A percentile compares a stretch with the other conserved stretches of the same genome.
Evolutionary conservation across 2,888 invertebrate genomes (phyloP).

Genomic region (Enoplolaimus lenunculus): DNA sequence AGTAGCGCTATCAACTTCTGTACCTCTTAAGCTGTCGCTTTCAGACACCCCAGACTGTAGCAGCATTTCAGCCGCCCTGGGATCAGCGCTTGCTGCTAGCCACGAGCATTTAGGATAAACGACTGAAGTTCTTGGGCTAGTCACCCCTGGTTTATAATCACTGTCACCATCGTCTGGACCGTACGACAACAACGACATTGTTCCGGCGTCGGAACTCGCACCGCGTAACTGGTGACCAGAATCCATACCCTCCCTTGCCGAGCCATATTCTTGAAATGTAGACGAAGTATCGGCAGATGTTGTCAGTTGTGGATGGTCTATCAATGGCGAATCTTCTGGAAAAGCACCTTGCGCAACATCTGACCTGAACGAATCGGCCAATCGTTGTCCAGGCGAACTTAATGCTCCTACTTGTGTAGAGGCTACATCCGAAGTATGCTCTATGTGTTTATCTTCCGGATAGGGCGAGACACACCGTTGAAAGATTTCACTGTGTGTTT

Average conservation of each 20-base stretch:
- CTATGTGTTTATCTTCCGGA: too few species aligned
- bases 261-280: neutral
- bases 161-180: neutral
- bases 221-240: too few species aligned
- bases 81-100: neutral
- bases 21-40: neutral
- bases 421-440: too few species aligned
- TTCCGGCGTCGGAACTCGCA: too few species aligned
- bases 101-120: neutral
- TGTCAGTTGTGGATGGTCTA: too few species aligned
- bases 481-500: too few species aligned
- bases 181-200: neutral
- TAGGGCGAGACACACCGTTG: too few species aligned
- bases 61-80: neutral
- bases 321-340: too few species aligned
- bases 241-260: neutral
- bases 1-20: neutral
- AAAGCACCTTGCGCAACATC: too few species aligned
- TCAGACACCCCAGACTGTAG: neutral
- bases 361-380: too few species aligned
- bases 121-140: neutral
- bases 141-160: neutral
- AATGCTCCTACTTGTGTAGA: too few species aligned
- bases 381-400: too few species aligned
- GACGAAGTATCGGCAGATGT: neutral